A percentile compares a stretch with the other conserved stretches of the same genome.
phyloP scores from a whole-genome alignment of 2,888 invertebrate genomes.

The Miltochrista miniata region DNA sequence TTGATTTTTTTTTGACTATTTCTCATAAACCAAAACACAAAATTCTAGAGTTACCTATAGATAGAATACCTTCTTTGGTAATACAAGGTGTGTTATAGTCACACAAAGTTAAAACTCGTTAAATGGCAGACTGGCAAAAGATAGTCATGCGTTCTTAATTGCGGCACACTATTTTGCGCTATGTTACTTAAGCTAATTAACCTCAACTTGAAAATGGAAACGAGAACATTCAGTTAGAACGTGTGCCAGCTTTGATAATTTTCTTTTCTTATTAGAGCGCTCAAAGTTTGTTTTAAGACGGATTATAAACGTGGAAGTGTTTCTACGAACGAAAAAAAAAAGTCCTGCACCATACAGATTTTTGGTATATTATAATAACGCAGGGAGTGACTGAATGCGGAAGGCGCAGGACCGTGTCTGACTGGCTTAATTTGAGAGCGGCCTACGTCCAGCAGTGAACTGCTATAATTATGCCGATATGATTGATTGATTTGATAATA shows the following conservation, averaged over 20 bases:
- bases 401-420: too few species aligned
- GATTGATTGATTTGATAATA: too few species aligned
- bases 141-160: constrained; percentile 54
- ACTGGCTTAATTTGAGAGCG: too few species aligned
- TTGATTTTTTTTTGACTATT: too few species aligned
- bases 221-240: constrained; percentile 38
- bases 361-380: too few species aligned
- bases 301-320: not conserved
- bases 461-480: too few species aligned
- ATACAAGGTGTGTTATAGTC: constrained; percentile 39
- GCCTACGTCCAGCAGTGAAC: too few species aligned
- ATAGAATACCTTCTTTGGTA: constrained; percentile 11
- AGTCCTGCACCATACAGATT: not conserved
- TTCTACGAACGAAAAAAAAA: not conserved
- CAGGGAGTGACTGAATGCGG: too few species aligned
- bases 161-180: constrained; percentile 51
- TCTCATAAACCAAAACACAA: too few species aligned
- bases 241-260: constrained; percentile 31
- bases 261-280: constrained; percentile 11
- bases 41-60: constrained; percentile 1
- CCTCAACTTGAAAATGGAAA: constrained; percentile 46
- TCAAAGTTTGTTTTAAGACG: not conserved
- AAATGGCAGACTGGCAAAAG: constrained; percentile 40
- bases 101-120: constrained; percentile 49
- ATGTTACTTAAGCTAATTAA: constrained; percentile 62